Percentiles rank a stretch among this genome's conserved stretches.
Conservation (phyloP, 2,797 vertebrate species). For the Premnoplex brunnescens region DNA sequence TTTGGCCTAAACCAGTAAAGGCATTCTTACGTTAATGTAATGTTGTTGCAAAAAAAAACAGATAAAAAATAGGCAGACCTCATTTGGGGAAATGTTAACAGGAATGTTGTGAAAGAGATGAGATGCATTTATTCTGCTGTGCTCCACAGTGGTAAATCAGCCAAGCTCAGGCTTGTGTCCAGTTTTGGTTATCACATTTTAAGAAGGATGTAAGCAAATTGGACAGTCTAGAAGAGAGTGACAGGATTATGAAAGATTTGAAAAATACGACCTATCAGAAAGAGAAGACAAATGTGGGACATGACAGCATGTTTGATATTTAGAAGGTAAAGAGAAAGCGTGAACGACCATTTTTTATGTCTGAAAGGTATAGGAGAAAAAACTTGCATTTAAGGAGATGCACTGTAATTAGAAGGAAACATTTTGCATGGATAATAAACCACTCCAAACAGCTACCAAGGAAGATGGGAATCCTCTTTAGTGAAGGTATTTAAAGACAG, state of each 20-base stretch:
- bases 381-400: not conserved
- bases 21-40: not conserved
- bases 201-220: conserved; percentile 69
- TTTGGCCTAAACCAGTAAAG: conserved; percentile 40
- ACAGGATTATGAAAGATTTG: conserved; percentile 63
- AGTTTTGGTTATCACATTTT: conserved; percentile 67
- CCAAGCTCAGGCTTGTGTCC: conserved; percentile 61
- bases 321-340: conserved; percentile 27
- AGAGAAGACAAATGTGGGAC: conserved; percentile 58
- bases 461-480: not conserved
- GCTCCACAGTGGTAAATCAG: conserved; percentile 60
- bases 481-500: not conserved
- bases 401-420: not conserved
- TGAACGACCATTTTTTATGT: conserved; percentile 6
- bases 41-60: conserved; percentile 42
- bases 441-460: not conserved
- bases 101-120: conserved; percentile 68
- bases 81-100: conserved; percentile 61
- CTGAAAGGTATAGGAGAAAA: not conserved
- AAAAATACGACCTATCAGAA: conserved; percentile 50
- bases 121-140: conserved; percentile 67
- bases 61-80: conserved; percentile 65
- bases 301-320: conserved; percentile 43
- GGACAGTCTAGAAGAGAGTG: conserved; percentile 69
- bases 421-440: not conserved